A percentile compares a stretch with the other conserved stretches of the same genome.
phyloP scores from a whole-genome alignment of 2,113 vertebrate species.

The Geothlypis trichas region DNA sequence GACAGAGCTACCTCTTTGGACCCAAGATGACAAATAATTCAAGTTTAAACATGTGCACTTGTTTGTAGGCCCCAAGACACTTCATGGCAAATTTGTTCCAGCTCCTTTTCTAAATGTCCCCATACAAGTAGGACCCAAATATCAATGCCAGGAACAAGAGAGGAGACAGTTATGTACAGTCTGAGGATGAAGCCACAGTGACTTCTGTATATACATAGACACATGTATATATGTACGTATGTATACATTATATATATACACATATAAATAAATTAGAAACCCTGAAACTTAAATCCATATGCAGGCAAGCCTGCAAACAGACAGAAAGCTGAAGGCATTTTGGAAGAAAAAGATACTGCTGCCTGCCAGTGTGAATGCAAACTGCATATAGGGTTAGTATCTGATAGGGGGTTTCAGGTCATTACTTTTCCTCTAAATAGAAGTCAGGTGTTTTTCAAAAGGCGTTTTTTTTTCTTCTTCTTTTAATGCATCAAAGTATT shows the following conservation, averaged over 20 bases:
- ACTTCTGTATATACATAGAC: conserved; percentile 18
- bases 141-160: conserved; percentile 22
- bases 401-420: not conserved
- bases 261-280: not conserved
- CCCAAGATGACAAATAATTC: conserved; percentile 58
- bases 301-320: not conserved
- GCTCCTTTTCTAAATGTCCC: conserved; percentile 58
- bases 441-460: conserved; percentile 42
- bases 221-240: not conserved
- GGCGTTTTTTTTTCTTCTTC: not conserved
- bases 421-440: conserved; percentile 26
- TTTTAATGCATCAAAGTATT: conserved; percentile 5
- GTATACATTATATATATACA: not conserved
- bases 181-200: not conserved
- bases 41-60: conserved; percentile 49
- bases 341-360: not conserved
- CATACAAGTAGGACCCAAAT: conserved; percentile 27
- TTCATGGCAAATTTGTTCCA: conserved; percentile 46
- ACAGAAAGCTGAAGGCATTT: conserved; percentile 25
- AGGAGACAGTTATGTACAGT: conserved; percentile 18
- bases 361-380: not conserved
- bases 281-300: conserved; percentile 15
- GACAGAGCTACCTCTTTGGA: conserved; percentile 40
- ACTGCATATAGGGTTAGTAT: not conserved
- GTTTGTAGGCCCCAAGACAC: conserved; percentile 56